A percentile compares a stretch with the other conserved stretches of the same genome.
Conservation (phyloP, 2,113 vertebrate species). For the Etheostoma cragini region DNA sequence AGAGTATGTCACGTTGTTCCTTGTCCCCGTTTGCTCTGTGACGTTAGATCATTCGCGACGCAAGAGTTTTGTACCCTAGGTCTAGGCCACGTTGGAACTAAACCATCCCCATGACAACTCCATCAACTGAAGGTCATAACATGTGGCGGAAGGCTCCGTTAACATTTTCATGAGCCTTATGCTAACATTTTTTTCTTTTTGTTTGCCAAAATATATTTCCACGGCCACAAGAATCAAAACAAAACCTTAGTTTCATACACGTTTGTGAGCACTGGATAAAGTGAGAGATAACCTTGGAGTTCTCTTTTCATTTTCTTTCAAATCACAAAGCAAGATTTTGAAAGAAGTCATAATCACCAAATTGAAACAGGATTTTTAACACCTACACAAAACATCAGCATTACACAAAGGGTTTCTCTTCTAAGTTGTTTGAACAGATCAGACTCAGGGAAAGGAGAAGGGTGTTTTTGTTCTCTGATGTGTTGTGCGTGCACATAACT, state of each 20-base stretch:
- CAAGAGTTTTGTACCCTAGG: too few relatives aligned
- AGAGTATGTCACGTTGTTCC: too few relatives aligned
- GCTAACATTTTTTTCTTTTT: neutral
- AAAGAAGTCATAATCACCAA: conserved; percentile 4
- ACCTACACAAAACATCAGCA: conserved; percentile 1
- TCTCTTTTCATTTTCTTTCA: neutral
- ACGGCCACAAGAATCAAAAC: neutral
- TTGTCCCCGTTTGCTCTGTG: too few relatives aligned
- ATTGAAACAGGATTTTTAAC: neutral
- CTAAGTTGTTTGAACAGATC: neutral
- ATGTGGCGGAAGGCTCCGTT: neutral
- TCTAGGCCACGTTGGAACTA: neutral
- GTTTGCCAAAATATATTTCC: neutral
- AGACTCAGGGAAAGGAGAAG: neutral
- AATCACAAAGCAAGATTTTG: neutral
- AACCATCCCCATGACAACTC: neutral
- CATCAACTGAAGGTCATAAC: neutral
- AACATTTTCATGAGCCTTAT: neutral
- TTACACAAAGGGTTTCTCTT: neutral
- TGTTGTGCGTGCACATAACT: neutral
- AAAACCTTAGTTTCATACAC: neutral
- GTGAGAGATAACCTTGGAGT: neutral
- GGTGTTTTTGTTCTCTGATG: neutral
- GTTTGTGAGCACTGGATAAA: neutral
- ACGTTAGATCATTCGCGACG: too few relatives aligned